A percentile compares a stretch with the other conserved stretches of the same genome.
These are phyloP conservation scores for Unio delphinus DNA, from an alignment of 2,888 invertebrate species.

Conservation along the genomic window DNA sequence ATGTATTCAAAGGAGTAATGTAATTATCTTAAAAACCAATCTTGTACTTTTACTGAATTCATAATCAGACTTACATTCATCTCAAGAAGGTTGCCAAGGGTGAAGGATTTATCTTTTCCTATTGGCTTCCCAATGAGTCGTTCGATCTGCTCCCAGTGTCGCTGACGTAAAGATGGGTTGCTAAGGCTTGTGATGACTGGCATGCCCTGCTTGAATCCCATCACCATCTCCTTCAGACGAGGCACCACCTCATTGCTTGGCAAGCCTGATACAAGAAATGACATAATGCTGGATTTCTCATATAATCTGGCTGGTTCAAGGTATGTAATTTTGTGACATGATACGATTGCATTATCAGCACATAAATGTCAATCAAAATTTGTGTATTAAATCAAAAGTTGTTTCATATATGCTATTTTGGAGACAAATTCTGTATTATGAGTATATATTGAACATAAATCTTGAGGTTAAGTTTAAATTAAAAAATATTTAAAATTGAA, in stretches of 20 bases:
- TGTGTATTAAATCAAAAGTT: too few relatives aligned
- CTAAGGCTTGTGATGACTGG: conserved; percentile 70
- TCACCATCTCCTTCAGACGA: conserved; percentile 66
- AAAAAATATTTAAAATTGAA: too few relatives aligned
- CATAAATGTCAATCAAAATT: too few relatives aligned
- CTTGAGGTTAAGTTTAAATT: too few relatives aligned
- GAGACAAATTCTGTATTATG: too few relatives aligned
- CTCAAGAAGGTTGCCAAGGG: conserved; percentile 68
- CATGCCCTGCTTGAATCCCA: conserved; percentile 70
- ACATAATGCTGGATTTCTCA: neutral
- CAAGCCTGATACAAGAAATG: conserved; percentile 51
- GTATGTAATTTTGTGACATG: neutral
- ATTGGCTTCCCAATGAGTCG: conserved; percentile 66
- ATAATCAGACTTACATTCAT: conserved; percentile 63
- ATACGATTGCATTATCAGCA: neutral
- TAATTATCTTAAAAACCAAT: neutral
- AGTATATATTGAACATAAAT: too few relatives aligned
- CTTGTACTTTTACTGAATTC: neutral
- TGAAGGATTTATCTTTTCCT: conserved; percentile 66
- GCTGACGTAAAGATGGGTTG: conserved; percentile 66
- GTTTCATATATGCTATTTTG: too few relatives aligned
- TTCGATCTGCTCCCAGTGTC: conserved; percentile 71
- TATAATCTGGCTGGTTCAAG: too few relatives aligned
- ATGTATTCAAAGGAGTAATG: too few relatives aligned
- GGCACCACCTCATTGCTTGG: conserved; percentile 70